phyloP scores from a whole-genome alignment of 1,140 invertebrate species.

The Acyrthosiphon pisum region DNA sequence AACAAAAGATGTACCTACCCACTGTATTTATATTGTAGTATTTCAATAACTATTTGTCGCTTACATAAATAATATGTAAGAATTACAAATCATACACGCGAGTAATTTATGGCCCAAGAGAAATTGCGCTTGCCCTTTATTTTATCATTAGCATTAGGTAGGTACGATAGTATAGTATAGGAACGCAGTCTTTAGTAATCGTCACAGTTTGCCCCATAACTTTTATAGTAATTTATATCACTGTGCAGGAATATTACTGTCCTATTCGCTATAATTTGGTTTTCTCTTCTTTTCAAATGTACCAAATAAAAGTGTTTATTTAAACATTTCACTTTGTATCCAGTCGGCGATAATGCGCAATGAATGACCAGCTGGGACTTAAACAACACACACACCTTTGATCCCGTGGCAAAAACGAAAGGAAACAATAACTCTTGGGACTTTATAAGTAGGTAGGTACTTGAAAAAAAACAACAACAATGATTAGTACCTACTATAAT shows the following conservation, averaged over 20 bases:
- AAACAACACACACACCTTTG: neutral
- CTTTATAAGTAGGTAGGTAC: neutral
- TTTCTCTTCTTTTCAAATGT: conserved; percentile 39
- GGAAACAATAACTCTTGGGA: neutral
- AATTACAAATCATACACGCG: neutral
- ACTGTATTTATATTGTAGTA: neutral
- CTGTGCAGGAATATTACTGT: neutral
- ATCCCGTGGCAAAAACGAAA: neutral
- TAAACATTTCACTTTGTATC: conserved; percentile 15
- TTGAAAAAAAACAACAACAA: neutral
- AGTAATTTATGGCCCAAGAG: neutral
- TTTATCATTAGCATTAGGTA: neutral
- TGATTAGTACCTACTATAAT: neutral
- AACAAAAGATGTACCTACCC: neutral
- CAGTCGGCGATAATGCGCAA: too few relatives aligned
- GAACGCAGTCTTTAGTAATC: neutral
- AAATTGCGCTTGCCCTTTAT: neutral
- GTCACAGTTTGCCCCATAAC: conserved; percentile 16
- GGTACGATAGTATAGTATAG: neutral
- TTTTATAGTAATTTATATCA: conserved; percentile 18
- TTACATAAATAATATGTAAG: neutral
- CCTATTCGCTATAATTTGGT: neutral
- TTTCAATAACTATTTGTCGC: neutral
- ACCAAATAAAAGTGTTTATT: neutral
- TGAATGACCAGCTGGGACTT: neutral